These are phyloP conservation scores for Trididemnum nubilum DNA, from an alignment of 23 tunicate genomes.

Conservation along the genomic window DNA sequence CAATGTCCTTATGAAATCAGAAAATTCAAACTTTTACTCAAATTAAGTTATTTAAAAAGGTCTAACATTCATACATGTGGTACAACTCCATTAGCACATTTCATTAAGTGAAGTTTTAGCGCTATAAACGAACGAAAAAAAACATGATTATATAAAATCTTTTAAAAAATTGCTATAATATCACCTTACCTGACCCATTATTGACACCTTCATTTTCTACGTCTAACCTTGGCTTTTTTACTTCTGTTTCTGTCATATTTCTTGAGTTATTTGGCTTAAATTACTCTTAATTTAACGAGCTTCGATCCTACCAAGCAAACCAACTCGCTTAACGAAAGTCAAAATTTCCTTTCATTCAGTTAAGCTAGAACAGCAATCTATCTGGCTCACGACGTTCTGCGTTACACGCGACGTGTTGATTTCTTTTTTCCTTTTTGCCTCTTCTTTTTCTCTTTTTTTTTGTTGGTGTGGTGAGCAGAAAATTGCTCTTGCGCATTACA, in stretches of 20 bases:
- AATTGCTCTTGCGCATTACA: neutral
- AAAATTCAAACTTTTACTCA: too few species aligned
- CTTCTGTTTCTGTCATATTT: conserved; percentile 55
- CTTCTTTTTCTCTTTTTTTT: neutral
- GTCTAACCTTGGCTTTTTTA: conserved; percentile 71
- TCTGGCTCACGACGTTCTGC: neutral
- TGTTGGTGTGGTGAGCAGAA: neutral
- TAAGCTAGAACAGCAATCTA: neutral
- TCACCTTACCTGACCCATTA: conserved; percentile 53
- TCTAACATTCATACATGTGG: too few species aligned
- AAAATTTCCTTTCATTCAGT: neutral
- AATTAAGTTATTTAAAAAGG: too few species aligned
- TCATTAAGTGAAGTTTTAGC: too few species aligned
- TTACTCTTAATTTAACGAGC: neutral
- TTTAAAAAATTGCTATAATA: too few species aligned
- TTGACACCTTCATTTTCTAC: conserved; percentile 53
- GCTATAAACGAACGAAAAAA: too few species aligned
- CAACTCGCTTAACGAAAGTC: too few species aligned
- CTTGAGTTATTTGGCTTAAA: neutral
- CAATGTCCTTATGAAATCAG: too few species aligned
- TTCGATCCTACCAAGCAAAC: too few species aligned
- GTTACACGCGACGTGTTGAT: neutral
- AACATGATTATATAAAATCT: too few species aligned
- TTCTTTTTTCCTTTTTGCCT: neutral
- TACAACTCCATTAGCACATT: too few species aligned